Base-by-base conservation (phyloP, 2,113 vertebrate species). In the Maccullochella peelii region DNA sequence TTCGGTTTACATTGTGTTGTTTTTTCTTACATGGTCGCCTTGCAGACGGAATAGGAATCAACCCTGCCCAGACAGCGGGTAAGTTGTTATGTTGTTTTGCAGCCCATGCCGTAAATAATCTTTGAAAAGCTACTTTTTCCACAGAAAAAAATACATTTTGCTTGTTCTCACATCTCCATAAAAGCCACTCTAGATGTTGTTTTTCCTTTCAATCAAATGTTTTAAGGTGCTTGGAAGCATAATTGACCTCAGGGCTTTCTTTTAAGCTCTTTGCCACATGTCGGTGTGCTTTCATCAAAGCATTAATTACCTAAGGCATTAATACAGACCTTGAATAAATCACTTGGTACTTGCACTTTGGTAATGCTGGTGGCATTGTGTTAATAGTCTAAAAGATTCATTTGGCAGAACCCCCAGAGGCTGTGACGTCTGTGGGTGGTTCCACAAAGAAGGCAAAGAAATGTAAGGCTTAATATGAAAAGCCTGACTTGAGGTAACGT, bases 21-120 rank as follows among this genome's bases (percentile, higher is more conserved):
- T 71, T 73, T 75, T 72, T 77, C 57, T 87, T 72, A 83, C 27
- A 30, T 58, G 49, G 1, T 79, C 47, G 21, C 63, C 57, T 54
- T 78, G 44, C 93, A 96, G 95, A 96, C 72, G 95, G 95, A 85
- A 96, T 96, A 82, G 95, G 95, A 89, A 96, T 96, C 92, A 96
- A 96, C 83, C 95, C 95, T 11, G 94, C 95, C 25, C 95, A 96
- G 86, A 95, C 94, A 75, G 95, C 95, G 93, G 95, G 95, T 96
- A 84, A 93, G 92, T 79, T 66, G 10, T 80, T 54, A 65, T 89
- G 36, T 44, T 65, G 1, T 68, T 70, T 72, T 44, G 5, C 12
- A 38, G 12, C 55, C n/a, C 38, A 2, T 40, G 25, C n/a, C 18
- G 62, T 33, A 15, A 14, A 6, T 55, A 4, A 30, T 44, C 5